Evolutionary conservation across 2,888 invertebrate species (phyloP), one percentile per base, ranked within the genome.

Genomic region (Ormia ochracea): DNA sequence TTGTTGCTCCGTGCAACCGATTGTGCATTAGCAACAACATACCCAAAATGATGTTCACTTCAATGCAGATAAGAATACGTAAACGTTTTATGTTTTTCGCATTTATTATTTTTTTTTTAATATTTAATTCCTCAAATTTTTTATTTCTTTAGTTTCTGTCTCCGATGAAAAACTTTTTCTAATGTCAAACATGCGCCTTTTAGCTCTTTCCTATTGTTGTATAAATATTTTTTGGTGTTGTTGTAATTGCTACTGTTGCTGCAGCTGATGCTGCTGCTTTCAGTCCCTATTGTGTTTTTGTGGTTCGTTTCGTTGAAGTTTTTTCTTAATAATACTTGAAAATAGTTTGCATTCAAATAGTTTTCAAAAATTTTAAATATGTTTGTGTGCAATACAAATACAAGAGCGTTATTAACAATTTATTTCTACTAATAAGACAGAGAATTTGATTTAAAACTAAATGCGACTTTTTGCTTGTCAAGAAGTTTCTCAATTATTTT

Each of bases 11-110:
- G 52, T 68, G 66, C 68, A 61, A 52, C 52, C 52, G 54, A 75
- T 43, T 75, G 33, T 75, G 59, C 66, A 61, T 68, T 56, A 74
- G 54, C 74, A 78, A 59, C 78, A 74, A 74, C 68, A 73, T 61
- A 45, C 52, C 58, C 76, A 72, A 82, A 74, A 81, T 81, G 79
- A 61, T 66, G 83, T 84, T 82, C 72, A 84, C 83, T 82, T 83
- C 84, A 85, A 83, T 86, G 86, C 86, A 86, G 86, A 86, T 86
- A 86, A 86, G 85, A 84, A 85, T 83, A 82, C 82, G 83, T 33
- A 69, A 73, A 56, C 38, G 63, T 74, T 73, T 61, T 72, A 43
- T 72, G 52, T 52, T 52, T 28, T 21, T 59, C 48, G 70, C 19
- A 14, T 59, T 12, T 14, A 33, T 17, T 41, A 38, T 56, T 45